Evolutionary conservation across 2,113 vertebrate genomes (phyloP).

Genomic region (Dasypus novemcinctus): DNA sequence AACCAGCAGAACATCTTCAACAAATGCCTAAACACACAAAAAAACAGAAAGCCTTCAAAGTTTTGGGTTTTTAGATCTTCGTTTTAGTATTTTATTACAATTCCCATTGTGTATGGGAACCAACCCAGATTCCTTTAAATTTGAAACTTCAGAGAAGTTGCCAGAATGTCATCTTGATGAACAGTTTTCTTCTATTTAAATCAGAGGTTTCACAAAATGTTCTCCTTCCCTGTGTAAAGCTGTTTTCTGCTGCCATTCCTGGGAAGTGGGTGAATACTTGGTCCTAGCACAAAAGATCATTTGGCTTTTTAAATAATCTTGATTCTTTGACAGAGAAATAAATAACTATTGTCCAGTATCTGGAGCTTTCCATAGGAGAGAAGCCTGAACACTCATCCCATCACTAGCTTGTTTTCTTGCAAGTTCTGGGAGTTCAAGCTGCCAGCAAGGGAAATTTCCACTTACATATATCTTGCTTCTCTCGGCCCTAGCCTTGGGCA

Average conservation of each 20-base stretch:
- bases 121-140: slow-evolving; percentile 41
- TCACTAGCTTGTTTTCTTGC: not conserved
- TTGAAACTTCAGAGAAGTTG: slow-evolving; percentile 28
- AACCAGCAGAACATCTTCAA: not conserved
- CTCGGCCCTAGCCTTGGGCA: not conserved
- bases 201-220: not conserved
- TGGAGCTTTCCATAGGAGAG: not conserved
- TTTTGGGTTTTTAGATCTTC: not conserved
- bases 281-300: not conserved
- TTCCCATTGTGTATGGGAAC: slow-evolving; percentile 12
- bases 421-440: not conserved
- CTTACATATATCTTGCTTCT: not conserved
- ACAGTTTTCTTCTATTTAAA: not conserved
- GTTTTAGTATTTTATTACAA: slow-evolving; percentile 15
- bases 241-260: slow-evolving; percentile 15
- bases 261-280: not conserved
- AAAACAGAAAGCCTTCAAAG: not conserved
- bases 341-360: not conserved
- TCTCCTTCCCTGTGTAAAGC: not conserved
- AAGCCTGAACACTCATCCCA: not conserved
- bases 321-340: not conserved
- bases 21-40: not conserved
- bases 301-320: not conserved
- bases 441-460: not conserved
- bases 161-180: slow-evolving; percentile 29